Evolutionary conservation across 2,888 invertebrate genomes (phyloP).

Genomic region (Gandaritis pyraliata): DNA sequence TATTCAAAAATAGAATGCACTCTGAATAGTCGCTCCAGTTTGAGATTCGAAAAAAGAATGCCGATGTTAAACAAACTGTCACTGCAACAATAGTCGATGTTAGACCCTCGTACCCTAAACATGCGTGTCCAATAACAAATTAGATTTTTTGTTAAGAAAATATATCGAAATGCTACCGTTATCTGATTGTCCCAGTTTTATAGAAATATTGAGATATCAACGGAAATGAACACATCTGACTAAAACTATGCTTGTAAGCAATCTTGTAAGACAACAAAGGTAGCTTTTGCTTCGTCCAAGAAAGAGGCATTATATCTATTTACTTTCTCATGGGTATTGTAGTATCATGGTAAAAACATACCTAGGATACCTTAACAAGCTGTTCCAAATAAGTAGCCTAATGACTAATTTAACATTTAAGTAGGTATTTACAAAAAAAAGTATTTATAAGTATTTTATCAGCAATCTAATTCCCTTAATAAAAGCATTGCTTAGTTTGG

Average conservation of each 20-base stretch:
- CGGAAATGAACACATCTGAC: conserved; percentile 1
- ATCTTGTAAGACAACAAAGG: not conserved
- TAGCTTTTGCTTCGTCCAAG: not conserved
- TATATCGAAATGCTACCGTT: conserved; percentile 53
- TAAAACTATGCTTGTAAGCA: not conserved
- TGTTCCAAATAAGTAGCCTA: too few relatives aligned
- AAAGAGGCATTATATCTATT: too few relatives aligned
- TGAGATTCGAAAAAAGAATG: conserved; percentile 57
- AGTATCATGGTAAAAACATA: too few relatives aligned
- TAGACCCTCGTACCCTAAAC: conserved; percentile 56
- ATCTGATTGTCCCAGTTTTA: conserved; percentile 43
- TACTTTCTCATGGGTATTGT: too few relatives aligned
- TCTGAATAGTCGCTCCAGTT: conserved; percentile 66
- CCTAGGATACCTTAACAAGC: too few relatives aligned
- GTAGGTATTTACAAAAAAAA: too few relatives aligned
- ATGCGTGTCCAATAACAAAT: conserved; percentile 69
- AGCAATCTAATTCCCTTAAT: too few relatives aligned
- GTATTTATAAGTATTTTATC: too few relatives aligned
- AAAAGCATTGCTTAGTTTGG: too few relatives aligned
- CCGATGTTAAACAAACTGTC: conserved; percentile 72
- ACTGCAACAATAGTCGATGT: conserved; percentile 59
- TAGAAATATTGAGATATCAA: conserved; percentile 38
- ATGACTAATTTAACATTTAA: too few relatives aligned
- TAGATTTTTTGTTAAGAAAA: conserved; percentile 54
- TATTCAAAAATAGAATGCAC: conserved; percentile 55